phyloP scores from a whole-genome alignment of 1,140 invertebrate genomes.

The Acromyrmex heyeri region DNA sequence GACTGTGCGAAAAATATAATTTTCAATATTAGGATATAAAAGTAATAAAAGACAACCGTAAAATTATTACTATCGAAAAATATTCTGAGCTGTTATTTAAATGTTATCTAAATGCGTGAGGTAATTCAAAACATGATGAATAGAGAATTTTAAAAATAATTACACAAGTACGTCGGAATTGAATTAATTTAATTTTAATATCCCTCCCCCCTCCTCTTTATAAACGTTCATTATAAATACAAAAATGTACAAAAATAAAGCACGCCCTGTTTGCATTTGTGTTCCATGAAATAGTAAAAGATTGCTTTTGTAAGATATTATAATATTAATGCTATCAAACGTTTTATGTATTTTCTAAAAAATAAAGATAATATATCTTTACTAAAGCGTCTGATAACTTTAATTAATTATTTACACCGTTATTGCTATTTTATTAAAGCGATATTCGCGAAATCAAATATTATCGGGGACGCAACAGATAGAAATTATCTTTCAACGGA shows the following conservation, averaged over 20 bases:
- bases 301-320: not conserved
- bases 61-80: slow-evolving; percentile 8
- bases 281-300: not conserved
- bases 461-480: not conserved
- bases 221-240: not conserved
- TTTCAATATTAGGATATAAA: not conserved
- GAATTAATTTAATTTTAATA: no score
- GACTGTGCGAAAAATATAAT: not conserved
- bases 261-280: not conserved
- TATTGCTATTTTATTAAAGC: slow-evolving; percentile 12
- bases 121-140: no score
- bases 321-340: not conserved
- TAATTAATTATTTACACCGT: not conserved
- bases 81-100: not conserved
- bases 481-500: slow-evolving; percentile 15
- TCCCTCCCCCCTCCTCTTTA: no score
- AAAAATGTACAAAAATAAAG: not conserved
- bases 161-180: no score
- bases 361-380: not conserved
- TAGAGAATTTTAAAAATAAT: not conserved
- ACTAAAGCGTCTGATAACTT: not conserved
- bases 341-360: not conserved
- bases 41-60: not conserved
- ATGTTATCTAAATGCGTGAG: not conserved
- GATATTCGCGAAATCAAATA: not conserved